Evolutionary conservation across 2,797 vertebrate species (phyloP).

Genomic region (Podarcis lilfordi): DNA sequence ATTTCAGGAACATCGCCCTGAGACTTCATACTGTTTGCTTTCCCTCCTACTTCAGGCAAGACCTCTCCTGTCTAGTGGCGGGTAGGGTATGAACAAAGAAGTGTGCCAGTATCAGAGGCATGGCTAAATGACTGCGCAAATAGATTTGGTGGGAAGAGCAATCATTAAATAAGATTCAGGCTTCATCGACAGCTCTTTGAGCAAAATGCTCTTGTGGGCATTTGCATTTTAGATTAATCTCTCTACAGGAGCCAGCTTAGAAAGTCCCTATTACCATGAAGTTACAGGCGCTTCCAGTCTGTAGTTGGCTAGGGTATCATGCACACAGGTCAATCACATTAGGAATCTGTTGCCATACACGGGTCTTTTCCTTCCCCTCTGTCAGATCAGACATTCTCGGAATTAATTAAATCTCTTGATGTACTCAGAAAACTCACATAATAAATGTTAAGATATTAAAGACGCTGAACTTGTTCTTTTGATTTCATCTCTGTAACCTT

Average conservation of each 20-base stretch:
- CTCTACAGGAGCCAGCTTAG: slow-evolving; percentile 22
- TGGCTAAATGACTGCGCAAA: neutral
- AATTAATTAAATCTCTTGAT: slow-evolving; percentile 78
- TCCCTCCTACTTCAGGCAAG: neutral
- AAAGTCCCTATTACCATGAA: slow-evolving; percentile 18
- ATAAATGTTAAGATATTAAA: slow-evolving; percentile 71
- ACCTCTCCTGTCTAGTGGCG: neutral
- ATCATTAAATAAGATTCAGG: slow-evolving; percentile 25
- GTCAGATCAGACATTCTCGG: slow-evolving; percentile 65
- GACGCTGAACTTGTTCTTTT: slow-evolving; percentile 74
- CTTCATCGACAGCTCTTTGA: slow-evolving; percentile 13
- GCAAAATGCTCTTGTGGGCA: slow-evolving; percentile 3
- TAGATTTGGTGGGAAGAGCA: slow-evolving; percentile 2
- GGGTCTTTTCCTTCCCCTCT: slow-evolving; percentile 61
- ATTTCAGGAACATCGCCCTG: neutral
- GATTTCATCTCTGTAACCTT: slow-evolving; percentile 75
- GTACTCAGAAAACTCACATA: slow-evolving; percentile 66
- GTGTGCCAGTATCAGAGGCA: neutral
- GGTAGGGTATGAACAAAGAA: neutral
- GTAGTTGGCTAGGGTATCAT: slow-evolving; percentile 47
- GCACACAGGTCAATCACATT: slow-evolving; percentile 56
- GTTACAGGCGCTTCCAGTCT: neutral
- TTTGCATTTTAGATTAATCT: slow-evolving; percentile 22
- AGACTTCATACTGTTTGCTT: neutral
- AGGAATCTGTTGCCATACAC: slow-evolving; percentile 60